These are phyloP conservation scores for Cyprinodon brontotheroides DNA, from an alignment of 2,113 vertebrate genomes.

Conservation along the genomic window DNA sequence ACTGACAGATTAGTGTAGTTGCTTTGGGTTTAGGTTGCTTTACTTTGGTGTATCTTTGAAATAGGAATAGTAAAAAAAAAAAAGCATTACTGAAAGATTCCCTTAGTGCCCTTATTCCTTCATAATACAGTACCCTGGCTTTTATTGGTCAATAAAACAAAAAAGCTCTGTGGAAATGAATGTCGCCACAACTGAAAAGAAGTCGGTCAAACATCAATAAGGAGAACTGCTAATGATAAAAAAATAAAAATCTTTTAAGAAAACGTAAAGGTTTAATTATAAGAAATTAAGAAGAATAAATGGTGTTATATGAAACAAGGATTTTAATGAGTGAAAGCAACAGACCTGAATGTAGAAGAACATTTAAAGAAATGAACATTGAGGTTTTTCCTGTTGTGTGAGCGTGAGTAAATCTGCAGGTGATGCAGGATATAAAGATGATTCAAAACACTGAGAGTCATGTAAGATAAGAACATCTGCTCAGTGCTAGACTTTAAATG, in stretches of 20 bases:
- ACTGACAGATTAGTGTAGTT: not conserved
- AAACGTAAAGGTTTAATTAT: not conserved
- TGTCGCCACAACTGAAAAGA: not conserved
- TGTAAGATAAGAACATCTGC: constrained; percentile 42
- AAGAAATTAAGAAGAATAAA: not conserved
- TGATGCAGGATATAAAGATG: constrained; percentile 22
- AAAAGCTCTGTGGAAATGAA: not conserved
- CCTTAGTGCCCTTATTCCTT: not conserved
- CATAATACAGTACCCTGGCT: not conserved
- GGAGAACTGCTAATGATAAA: too few species aligned
- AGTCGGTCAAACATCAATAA: too few species aligned
- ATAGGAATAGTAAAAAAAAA: not conserved
- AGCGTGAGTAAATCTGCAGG: constrained; percentile 7
- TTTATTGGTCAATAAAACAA: not conserved
- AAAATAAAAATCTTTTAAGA: not conserved
- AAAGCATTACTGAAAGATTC: not conserved
- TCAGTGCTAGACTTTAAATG: constrained; percentile 42
- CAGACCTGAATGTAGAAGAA: not conserved
- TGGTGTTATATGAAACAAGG: not conserved
- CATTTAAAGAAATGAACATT: not conserved
- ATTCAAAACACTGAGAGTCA: constrained; percentile 27
- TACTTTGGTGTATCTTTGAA: too few species aligned
- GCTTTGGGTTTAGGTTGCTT: too few species aligned
- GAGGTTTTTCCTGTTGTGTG: not conserved
- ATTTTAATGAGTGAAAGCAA: not conserved